Evolutionary conservation across 2,888 invertebrate genomes (phyloP), one percentile per base, ranked within the genome.

Genomic region (Papilio protenor): DNA sequence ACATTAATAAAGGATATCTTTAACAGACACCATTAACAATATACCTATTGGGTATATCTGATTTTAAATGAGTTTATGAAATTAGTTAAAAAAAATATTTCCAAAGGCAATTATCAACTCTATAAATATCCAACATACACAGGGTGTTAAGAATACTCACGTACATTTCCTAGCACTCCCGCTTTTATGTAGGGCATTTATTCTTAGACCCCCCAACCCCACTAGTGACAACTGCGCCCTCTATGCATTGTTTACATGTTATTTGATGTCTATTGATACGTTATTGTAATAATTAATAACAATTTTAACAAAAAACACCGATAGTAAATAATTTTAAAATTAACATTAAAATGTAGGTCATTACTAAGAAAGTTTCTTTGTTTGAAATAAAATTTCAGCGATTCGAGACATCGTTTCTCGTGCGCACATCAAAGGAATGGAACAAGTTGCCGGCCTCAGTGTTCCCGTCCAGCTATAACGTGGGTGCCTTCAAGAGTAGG

Each of bases 101-200:
- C 14, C 1, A 11, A 16, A 59, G 14, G 70, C 1, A 70, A 84
- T 82, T 82, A 77, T 59, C 91, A 85, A 18, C 93, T 90, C 91
- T 73, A 80, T 85, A 85, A 1, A 80, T 40, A 78, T 88, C 84
- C 83, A 80, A 27, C 81, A 81, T 85, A 88, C 86, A 91, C 87
- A 88, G 91, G 91, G 91, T 90, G 91, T 90, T 92, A 92, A 92
- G 93, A 93, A 90, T 90, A 89, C 88, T 90, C 92, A 90, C 93
- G 93, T 93, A 94, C 93, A 93, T 93, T 93, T 92, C 92, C 92
- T 92, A 93, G 92, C 93, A 92, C 94, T 94, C 92, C 90, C 90
- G 87, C 87, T 89, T 93, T 93, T 93, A 94, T 94, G 93, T 92
- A 89, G 91, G 92, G 93, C 94, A 94, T 94, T 94, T 94, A 94